phyloP scores from a whole-genome alignment of 2,797 vertebrate species.

The Sparidentex hasta region DNA sequence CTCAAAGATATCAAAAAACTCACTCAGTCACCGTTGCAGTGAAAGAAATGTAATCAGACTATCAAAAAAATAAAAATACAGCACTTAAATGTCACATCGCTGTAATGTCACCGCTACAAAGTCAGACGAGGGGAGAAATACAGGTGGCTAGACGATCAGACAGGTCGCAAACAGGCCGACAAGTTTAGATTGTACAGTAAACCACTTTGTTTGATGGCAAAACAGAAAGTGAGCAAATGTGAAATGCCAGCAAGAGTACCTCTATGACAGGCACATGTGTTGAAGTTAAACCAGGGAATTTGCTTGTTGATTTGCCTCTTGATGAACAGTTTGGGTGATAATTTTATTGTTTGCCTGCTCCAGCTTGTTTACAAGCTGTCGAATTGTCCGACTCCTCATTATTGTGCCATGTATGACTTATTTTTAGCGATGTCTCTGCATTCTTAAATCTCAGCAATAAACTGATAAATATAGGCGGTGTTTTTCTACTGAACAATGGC shows the following conservation, averaged over 20 bases:
- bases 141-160: neutral
- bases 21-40: neutral
- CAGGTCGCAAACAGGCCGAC: neutral
- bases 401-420: neutral
- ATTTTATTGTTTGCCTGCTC: neutral
- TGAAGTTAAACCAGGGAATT: neutral
- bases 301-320: neutral
- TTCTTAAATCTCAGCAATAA: slow-evolving; percentile 1
- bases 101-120: neutral
- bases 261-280: neutral
- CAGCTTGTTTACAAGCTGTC: neutral
- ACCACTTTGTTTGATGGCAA: neutral
- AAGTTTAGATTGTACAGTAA: neutral
- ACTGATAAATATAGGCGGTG: neutral
- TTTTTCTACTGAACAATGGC: neutral
- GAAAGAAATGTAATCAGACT: neutral
- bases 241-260: neutral
- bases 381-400: neutral
- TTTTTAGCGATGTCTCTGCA: neutral
- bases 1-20: neutral
- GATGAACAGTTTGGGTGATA: neutral
- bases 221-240: neutral
- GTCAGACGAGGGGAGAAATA: neutral
- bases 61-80: neutral
- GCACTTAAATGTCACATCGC: neutral